Conservation (phyloP, 2,888 invertebrate species). For the Dioctria rufipes region DNA sequence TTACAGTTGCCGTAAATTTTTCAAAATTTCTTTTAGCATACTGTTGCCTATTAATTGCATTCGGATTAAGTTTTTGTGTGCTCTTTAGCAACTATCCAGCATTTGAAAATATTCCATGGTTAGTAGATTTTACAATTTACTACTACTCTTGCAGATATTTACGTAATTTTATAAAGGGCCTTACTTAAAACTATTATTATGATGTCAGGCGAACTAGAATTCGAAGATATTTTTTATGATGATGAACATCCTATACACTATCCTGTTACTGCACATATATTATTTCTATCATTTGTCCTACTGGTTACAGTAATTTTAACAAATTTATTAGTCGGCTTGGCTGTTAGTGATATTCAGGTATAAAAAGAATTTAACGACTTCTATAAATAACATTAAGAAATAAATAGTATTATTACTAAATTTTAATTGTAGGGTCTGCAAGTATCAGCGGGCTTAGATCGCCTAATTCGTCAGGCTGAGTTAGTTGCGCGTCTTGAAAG, state of each 20-base stretch:
- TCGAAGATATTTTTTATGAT: slow-evolving; percentile 86
- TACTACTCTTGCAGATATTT: not conserved
- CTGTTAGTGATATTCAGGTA: slow-evolving; percentile 86
- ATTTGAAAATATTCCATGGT: slow-evolving; percentile 75
- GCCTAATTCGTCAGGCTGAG: slow-evolving; percentile 86
- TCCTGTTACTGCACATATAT: slow-evolving; percentile 81
- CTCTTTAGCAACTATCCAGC: slow-evolving; percentile 84
- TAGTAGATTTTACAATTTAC: not conserved
- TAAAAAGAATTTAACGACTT: slow-evolving; percentile 56
- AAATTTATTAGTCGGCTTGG: slow-evolving; percentile 87
- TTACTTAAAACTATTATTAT: slow-evolving; percentile 86
- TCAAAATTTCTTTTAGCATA: slow-evolving; percentile 86
- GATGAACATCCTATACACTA: slow-evolving; percentile 74
- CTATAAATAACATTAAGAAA: slow-evolving; percentile 60
- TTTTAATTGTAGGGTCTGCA: slow-evolving; percentile 77
- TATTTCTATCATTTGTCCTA: slow-evolving; percentile 84
- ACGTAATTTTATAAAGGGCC: slow-evolving; percentile 61
- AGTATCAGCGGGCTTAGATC: slow-evolving; percentile 84
- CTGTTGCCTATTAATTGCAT: slow-evolving; percentile 84
- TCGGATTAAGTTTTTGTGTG: slow-evolving; percentile 86
- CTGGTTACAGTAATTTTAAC: slow-evolving; percentile 87
- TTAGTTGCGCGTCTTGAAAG: slow-evolving; percentile 87
- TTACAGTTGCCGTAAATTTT: slow-evolving; percentile 83
- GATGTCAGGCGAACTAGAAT: slow-evolving; percentile 91
- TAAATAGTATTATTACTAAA: slow-evolving; percentile 62